Base-by-base conservation (phyloP, 2,113 vertebrate genomes). In the Oncorhynchus tshawytscha region DNA sequence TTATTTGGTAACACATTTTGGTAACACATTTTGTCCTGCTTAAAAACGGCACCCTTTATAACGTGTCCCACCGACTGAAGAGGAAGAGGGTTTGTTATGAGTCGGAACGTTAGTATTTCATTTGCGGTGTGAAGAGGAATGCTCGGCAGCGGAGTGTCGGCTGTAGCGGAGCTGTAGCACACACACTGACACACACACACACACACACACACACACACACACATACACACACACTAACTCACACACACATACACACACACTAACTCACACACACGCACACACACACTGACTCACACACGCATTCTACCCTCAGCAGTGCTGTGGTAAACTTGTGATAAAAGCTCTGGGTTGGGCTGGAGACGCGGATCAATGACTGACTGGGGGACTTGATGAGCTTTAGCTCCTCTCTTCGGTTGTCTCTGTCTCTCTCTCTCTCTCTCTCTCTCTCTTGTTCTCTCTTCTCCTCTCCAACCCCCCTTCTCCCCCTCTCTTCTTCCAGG, bases 1-100 rank as follows among this genome's bases (percentile, higher is more conserved):
- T 75, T 73, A 82, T 91, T 88, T 90, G 89, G 85, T 87, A 87
- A 84, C 81, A 85, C 77, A 82, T 82, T 80, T 67, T 81, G 64
- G 85, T 87, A 87, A 84, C 81, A 85, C 77, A 82, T 82, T 80
- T 67, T 81, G 64, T 85, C 87, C 78, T 77, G 57, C 72, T 80
- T 72, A 81, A 73, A 76, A 15, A 65, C n/a, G 51, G 72, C 73
- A 73, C 80, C 72, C 65, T 66, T 62, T 80, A 49, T 69, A 80
- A 78, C 70, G 69, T 15, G 31, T 85, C 74, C 49, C 77, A 27
- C 9, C 12, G 39, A 18, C 34, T 2, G 48, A 54, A 4, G n/a
- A n/a, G 64, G 62, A 18, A 27, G 31, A 48, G 51, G 15, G 59
- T 73, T n/a, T 70, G 66, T 66, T 73, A 16, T 48, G 45, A 31